phyloP scores from a whole-genome alignment of 2,797 vertebrate genomes.

The Luscinia megarhynchos region DNA sequence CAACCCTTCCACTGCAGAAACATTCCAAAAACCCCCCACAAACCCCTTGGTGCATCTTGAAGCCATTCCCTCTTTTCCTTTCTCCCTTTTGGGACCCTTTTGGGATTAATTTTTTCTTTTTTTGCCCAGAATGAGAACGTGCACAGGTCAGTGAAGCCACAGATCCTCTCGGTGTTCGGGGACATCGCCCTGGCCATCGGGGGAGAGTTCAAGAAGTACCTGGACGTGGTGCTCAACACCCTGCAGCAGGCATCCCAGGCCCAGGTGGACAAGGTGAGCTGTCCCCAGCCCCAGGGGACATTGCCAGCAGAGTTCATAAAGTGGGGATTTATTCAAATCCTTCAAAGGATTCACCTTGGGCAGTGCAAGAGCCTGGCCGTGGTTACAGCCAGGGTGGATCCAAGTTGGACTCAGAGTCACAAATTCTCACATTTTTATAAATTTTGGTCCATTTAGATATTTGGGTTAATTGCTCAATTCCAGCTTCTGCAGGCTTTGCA shows the following conservation, averaged over 20 bases:
- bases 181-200: slow-evolving; percentile 97
- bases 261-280: slow-evolving; percentile 93
- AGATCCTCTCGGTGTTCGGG: slow-evolving; percentile 96
- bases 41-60: rapidly evolving
- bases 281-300: rapidly evolving
- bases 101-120: not conserved
- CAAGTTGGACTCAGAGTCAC: too few relatives aligned
- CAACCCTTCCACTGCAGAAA: rapidly evolving
- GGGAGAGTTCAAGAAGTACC: slow-evolving; percentile 98
- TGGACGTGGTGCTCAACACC: slow-evolving; percentile 95
- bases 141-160: slow-evolving; percentile 96
- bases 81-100: not conserved
- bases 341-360: not conserved
- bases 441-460: too few relatives aligned
- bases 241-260: slow-evolving; percentile 97
- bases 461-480: not conserved
- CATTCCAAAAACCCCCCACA: rapidly evolving
- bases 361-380: too few relatives aligned
- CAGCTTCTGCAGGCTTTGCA: not conserved
- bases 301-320: too few relatives aligned
- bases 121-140: slow-evolving; percentile 92
- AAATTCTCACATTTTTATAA: too few relatives aligned
- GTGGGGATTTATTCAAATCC: not conserved
- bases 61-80: not conserved
- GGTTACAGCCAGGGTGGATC: too few relatives aligned